These are phyloP conservation scores for Hypocryptadius cinnamomeus DNA, from an alignment of 2,113 vertebrate species.

Conservation along the genomic window DNA sequence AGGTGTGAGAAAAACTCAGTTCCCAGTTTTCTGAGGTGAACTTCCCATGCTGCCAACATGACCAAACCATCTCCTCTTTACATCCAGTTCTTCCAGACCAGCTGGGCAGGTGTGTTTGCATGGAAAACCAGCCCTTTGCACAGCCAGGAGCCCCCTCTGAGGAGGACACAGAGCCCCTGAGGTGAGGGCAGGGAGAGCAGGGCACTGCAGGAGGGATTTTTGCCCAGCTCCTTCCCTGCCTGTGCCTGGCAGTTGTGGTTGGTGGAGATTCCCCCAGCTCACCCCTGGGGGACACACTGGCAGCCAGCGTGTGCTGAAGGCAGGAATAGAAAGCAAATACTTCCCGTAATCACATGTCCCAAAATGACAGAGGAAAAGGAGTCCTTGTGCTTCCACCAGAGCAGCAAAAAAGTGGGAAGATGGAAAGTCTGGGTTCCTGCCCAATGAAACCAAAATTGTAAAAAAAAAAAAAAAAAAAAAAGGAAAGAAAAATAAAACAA, in stretches of 20 bases:
- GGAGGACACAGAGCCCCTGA: neutral
- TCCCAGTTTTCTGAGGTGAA: neutral
- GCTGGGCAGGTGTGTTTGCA: neutral
- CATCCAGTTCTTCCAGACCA: neutral
- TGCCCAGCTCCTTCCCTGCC: neutral
- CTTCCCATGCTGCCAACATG: neutral
- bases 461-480: neutral
- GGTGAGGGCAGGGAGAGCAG: neutral
- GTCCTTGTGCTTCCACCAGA: slow-evolving; percentile 21
- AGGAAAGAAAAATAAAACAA: neutral
- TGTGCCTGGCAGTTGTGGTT: neutral
- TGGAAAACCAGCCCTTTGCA: neutral
- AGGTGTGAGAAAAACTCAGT: neutral
- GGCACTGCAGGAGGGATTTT: neutral
- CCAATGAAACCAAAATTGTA: slow-evolving; percentile 21
- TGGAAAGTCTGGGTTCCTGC: slow-evolving; percentile 39
- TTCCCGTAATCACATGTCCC: slow-evolving; percentile 33
- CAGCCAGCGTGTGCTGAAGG: slow-evolving; percentile 27
- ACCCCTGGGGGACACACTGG: slow-evolving; percentile 23
- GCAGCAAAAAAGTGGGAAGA: neutral
- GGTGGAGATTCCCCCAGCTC: slow-evolving; percentile 26
- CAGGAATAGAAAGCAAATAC: slow-evolving; percentile 50
- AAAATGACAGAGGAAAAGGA: slow-evolving; percentile 31
- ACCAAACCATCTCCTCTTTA: neutral
- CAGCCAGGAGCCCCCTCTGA: neutral